phyloP scores from a whole-genome alignment of 1,140 invertebrate species.

The Wasmannia auropunctata region DNA sequence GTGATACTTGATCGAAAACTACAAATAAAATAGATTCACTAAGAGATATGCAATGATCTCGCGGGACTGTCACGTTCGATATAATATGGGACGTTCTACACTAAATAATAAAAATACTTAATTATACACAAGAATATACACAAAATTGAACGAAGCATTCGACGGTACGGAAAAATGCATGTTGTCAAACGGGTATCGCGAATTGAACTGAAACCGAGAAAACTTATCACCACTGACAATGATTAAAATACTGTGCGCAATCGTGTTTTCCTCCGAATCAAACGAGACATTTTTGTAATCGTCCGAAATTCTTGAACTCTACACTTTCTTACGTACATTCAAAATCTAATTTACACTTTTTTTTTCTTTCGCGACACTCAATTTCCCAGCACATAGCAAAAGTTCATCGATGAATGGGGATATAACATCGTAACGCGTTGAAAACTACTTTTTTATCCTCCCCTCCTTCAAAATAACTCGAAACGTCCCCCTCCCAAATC shows the following conservation, averaged over 20 bases:
- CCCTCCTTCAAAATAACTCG: constrained; percentile 33
- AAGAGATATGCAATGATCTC: constrained; percentile 31
- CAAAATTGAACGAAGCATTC: neutral
- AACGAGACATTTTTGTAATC: neutral
- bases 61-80: neutral
- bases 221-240: neutral
- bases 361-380: constrained; percentile 15
- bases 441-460: constrained; percentile 61
- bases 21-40: constrained; percentile 21
- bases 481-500: constrained; percentile 11
- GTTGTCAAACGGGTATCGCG: neutral
- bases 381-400: constrained; percentile 1
- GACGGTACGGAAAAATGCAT: neutral
- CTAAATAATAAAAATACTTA: constrained; percentile 10
- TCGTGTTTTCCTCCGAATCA: neutral
- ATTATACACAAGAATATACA: neutral
- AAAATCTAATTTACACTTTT: constrained; percentile 21
- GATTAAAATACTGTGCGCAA: neutral
- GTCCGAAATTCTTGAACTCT: neutral
- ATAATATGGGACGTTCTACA: neutral
- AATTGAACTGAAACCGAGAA: neutral
- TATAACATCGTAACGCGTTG: constrained; percentile 53
- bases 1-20: neutral
- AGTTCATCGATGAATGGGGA: constrained; percentile 47
- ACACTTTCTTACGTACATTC: neutral